Evolutionary conservation across 2,888 invertebrate genomes (phyloP).

Genomic region (Tetropium fuscum): DNA sequence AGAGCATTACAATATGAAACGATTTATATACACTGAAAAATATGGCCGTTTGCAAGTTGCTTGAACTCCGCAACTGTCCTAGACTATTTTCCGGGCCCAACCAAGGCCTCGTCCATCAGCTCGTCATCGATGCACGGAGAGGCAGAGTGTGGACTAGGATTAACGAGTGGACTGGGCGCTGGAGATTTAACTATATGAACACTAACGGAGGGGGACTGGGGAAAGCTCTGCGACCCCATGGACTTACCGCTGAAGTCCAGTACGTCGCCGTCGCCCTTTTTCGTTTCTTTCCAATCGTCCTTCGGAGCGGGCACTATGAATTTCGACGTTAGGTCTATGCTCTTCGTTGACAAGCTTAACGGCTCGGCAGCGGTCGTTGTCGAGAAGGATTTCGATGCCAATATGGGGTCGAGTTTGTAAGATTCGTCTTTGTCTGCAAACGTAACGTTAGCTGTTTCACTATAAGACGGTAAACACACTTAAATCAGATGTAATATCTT

Average conservation of each 20-base stretch:
- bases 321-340: conserved; percentile 66
- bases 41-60: not conserved
- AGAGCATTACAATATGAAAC: no score
- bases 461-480: no score
- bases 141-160: conserved; percentile 77
- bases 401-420: conserved; percentile 51
- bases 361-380: conserved; percentile 51
- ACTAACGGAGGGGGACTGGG: conserved; percentile 76
- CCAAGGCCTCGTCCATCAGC: conserved; percentile 88
- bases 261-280: conserved; percentile 70
- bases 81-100: conserved; percentile 78
- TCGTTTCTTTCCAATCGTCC: conserved; percentile 46
- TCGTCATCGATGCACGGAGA: conserved; percentile 90
- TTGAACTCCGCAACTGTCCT: not conserved
- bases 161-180: conserved; percentile 76
- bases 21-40: no score
- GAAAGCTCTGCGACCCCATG: conserved; percentile 55
- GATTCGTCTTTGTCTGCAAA: conserved; percentile 51
- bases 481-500: no score
- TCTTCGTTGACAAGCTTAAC: conserved; percentile 60
- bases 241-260: conserved; percentile 58
- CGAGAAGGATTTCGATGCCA: conserved; percentile 53
- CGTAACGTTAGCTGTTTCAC: not conserved
- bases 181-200: conserved; percentile 84
- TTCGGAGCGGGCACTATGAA: conserved; percentile 63